Conservation (phyloP, 2,113 vertebrate genomes). For the Tachuris rubrigastra region DNA sequence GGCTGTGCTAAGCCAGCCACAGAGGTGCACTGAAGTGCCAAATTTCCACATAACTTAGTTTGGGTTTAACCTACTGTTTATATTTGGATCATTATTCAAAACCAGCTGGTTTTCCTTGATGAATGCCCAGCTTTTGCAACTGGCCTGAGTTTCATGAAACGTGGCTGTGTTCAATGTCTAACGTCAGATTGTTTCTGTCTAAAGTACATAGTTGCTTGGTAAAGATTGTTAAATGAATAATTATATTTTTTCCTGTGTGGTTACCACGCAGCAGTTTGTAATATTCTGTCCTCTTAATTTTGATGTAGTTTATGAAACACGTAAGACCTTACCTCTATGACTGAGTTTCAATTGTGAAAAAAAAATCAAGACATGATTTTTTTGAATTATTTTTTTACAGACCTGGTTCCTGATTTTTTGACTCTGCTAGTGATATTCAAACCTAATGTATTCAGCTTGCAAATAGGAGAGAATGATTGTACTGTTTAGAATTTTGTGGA, state of each 20-base stretch:
- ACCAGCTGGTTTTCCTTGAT: neutral
- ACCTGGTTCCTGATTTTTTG: neutral
- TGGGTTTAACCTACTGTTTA: neutral
- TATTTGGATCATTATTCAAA: neutral
- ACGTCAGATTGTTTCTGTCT: neutral
- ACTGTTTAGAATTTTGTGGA: neutral
- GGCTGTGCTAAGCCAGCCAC: neutral
- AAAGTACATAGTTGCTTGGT: neutral
- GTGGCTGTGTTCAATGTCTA: neutral
- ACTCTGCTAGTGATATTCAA: neutral
- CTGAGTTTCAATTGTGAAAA: neutral
- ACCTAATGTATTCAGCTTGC: neutral
- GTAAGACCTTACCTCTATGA: neutral
- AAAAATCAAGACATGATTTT: neutral
- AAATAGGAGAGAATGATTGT: neutral
- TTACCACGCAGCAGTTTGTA: neutral
- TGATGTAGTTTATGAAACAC: neutral
- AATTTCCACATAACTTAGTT: neutral
- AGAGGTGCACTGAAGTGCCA: neutral
- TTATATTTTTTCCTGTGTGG: neutral
- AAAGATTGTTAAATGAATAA: neutral
- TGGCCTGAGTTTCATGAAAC: neutral
- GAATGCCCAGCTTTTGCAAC: neutral
- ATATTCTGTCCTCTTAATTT: neutral
- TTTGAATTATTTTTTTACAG: neutral